A percentile compares a stretch with the other conserved stretches of the same genome.
Conservation (phyloP, 2,888 invertebrate genomes). For the Ellobium chinense region DNA sequence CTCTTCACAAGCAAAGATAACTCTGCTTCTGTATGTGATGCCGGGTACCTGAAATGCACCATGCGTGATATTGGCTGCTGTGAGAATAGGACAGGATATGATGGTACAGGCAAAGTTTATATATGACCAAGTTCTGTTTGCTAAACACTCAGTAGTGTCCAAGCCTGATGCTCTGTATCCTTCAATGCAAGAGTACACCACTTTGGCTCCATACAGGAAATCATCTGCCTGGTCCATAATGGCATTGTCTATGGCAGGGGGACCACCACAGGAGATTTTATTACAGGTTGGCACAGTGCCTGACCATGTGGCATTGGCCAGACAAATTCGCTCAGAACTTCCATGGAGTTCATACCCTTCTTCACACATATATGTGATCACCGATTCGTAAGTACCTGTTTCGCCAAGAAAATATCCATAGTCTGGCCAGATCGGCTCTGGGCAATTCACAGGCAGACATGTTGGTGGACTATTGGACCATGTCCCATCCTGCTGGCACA, state of each 20-base stretch:
- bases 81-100: conserved; percentile 23
- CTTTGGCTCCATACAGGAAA: conserved; percentile 34
- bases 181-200: conserved; percentile 56
- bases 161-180: conserved; percentile 67
- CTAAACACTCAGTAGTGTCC: conserved; percentile 61
- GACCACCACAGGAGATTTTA: conserved; percentile 60
- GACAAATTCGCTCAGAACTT: conserved; percentile 86
- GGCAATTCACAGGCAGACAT: conserved; percentile 64
- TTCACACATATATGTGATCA: conserved; percentile 57
- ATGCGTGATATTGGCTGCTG: conserved; percentile 19
- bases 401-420: conserved; percentile 72
- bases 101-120: conserved; percentile 30
- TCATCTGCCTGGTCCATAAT: conserved; percentile 29
- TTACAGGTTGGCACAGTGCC: conserved; percentile 66
- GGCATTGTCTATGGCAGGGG: conserved; percentile 66
- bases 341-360: conserved; percentile 89
- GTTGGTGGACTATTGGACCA: conserved; percentile 68
- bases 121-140: conserved; percentile 66
- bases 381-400: conserved; percentile 62
- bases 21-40: conserved; percentile 46
- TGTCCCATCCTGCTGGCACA: conserved; percentile 78
- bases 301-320: conserved; percentile 73
- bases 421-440: conserved; percentile 67
- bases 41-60: conserved; percentile 24
- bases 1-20: conserved; percentile 57